Conservation (phyloP, 2,797 vertebrate species). For the Hipposideros larvatus region DNA sequence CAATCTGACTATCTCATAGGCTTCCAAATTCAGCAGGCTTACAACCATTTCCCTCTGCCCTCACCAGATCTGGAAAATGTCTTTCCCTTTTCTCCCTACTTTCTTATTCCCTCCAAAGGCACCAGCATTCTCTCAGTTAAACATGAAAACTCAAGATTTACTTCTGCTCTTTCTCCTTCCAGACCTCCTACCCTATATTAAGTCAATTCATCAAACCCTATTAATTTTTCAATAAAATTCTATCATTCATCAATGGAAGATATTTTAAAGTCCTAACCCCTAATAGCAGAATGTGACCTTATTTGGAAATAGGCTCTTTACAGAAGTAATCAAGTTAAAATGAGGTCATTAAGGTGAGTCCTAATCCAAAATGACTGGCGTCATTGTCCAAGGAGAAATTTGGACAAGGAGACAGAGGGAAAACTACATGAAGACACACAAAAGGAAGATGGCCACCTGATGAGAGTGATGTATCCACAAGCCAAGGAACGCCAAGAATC, state of each 20-base stretch:
- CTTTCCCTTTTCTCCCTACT: neutral
- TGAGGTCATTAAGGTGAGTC: neutral
- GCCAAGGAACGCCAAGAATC: neutral
- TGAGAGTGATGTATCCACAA: neutral
- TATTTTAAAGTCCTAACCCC: neutral
- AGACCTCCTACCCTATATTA: neutral
- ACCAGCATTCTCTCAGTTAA: neutral
- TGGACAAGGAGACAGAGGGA: neutral
- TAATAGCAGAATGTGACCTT: neutral
- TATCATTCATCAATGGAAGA: neutral
- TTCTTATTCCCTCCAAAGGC: neutral
- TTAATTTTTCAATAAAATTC: slow-evolving; percentile 3
- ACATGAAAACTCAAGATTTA: slow-evolving; percentile 37
- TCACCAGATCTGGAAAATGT: neutral
- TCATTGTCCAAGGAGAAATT: neutral
- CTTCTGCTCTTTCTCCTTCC: neutral
- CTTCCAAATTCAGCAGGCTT: slow-evolving; percentile 26
- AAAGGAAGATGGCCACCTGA: neutral
- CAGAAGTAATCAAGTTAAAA: slow-evolving; percentile 35
- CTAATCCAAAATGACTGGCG: neutral
- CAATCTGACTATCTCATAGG: neutral
- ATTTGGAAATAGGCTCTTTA: neutral
- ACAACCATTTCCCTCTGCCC: neutral
- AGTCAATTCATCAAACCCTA: slow-evolving; percentile 19
- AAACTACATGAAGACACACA: neutral